phyloP scores from a whole-genome alignment of 2,797 vertebrate species.

The Rallus crepitans region DNA sequence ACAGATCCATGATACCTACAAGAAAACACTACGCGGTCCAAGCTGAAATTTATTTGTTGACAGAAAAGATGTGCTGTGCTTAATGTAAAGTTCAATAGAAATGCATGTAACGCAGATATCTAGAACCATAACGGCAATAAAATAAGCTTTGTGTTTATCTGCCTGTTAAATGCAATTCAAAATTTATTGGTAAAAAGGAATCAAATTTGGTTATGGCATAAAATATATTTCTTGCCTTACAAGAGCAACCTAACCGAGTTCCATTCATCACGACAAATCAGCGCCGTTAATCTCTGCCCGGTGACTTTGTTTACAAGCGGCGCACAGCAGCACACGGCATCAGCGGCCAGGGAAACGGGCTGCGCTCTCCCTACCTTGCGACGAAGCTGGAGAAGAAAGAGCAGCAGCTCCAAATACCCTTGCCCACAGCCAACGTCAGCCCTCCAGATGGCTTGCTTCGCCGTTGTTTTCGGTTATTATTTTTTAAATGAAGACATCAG shows the following conservation, averaged over 20 bases:
- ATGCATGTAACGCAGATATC: neutral
- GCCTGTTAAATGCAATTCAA: conserved; percentile 69
- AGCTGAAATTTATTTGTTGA: conserved; percentile 52
- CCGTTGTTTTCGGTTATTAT: neutral
- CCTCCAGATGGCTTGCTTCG: conserved; percentile 35
- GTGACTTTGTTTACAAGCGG: conserved; percentile 10
- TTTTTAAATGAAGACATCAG: conserved; percentile 32
- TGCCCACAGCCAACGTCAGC: conserved; percentile 27
- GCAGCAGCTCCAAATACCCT: neutral
- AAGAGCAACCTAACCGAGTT: conserved; percentile 50
- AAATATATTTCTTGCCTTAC: conserved; percentile 43
- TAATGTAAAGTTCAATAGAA: conserved; percentile 54
- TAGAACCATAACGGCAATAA: conserved; percentile 48
- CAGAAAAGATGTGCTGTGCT: conserved; percentile 29
- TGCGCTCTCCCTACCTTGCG: conserved; percentile 3
- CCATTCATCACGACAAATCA: conserved; percentile 53
- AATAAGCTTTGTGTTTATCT: conserved; percentile 68
- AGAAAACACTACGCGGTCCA: neutral
- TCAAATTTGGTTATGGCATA: conserved; percentile 70
- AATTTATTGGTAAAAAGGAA: conserved; percentile 76
- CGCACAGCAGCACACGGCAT: neutral
- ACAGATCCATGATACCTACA: rapidly evolving
- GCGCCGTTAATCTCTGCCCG: conserved; percentile 21
- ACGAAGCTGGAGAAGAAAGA: neutral
- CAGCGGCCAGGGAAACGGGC: neutral